Conservation (phyloP, 2,113 vertebrate genomes). For the Coptodon rendalli region DNA sequence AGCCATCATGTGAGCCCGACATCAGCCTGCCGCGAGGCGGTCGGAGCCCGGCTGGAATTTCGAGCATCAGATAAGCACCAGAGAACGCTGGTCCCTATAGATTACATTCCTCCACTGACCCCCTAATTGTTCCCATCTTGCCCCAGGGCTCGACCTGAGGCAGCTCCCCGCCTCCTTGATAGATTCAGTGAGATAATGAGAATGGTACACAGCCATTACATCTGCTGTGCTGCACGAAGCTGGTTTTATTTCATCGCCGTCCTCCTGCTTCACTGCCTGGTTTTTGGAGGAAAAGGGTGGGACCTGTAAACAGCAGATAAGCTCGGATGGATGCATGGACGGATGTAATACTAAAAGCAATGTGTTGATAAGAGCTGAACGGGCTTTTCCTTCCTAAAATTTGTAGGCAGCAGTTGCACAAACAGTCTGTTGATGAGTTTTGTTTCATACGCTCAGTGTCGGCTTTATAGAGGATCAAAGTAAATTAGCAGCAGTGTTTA, state of each 20-base stretch:
- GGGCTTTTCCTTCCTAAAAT: neutral
- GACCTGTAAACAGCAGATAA: constrained; percentile 71
- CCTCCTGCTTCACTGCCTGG: neutral
- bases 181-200: neutral
- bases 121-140: constrained; percentile 33
- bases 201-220: neutral
- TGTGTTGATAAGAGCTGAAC: neutral
- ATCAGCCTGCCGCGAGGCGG: neutral
- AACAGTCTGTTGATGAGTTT: neutral
- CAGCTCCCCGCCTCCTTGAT: neutral
- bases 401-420: neutral
- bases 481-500: neutral
- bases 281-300: constrained; percentile 60
- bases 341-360: neutral
- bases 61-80: constrained; percentile 7
- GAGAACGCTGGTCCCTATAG: neutral
- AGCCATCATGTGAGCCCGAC: neutral
- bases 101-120: constrained; percentile 17
- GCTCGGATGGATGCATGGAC: constrained; percentile 4
- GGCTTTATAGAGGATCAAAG: neutral
- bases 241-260: neutral
- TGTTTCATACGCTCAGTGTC: neutral
- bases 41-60: neutral
- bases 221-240: neutral
- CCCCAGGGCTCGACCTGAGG: neutral